Percentiles rank a stretch among this genome's conserved stretches.
Conservation (phyloP, 2,888 invertebrate genomes). For the Catocala fraxini region DNA sequence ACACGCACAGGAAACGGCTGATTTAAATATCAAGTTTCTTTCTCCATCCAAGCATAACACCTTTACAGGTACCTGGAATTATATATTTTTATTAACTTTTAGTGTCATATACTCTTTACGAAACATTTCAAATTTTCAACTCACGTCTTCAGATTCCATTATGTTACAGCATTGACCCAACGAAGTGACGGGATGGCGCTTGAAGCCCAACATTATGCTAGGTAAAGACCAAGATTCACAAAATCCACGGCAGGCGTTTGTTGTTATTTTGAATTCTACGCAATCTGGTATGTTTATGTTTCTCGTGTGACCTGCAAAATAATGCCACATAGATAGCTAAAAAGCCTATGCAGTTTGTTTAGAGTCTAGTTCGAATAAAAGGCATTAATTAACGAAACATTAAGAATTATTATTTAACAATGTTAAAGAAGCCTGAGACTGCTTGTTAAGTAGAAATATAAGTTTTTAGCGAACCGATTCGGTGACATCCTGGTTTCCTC, state of each 20-base stretch:
- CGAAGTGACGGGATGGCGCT: conserved; percentile 90
- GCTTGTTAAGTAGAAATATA: background rate
- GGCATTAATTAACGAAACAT: no score
- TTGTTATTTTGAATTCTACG: conserved; percentile 94
- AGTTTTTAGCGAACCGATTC: conserved; percentile 88
- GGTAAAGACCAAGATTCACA: conserved; percentile 96
- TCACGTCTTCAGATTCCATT: conserved; percentile 95
- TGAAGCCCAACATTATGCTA: conserved; percentile 87
- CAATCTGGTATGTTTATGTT: conserved; percentile 94
- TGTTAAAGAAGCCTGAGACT: no score
- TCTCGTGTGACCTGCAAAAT: conserved; percentile 90
- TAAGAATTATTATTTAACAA: no score
- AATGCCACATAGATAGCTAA: background rate
- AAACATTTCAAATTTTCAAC: conserved; percentile 44
- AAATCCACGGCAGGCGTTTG: conserved; percentile 95
- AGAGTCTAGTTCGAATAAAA: no score
- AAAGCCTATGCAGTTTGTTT: no score
- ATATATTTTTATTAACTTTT: no score
- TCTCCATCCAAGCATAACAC: conserved; percentile 94
- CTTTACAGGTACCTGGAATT: conserved; percentile 90
- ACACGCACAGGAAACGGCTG: conserved; percentile 94
- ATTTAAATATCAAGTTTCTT: conserved; percentile 93
- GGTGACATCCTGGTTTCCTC: conserved; percentile 93
- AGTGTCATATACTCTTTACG: no score
- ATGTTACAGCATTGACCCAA: conserved; percentile 96